phyloP scores from a whole-genome alignment of 1,140 invertebrate species.

The Thaumetopoea pityocampa region DNA sequence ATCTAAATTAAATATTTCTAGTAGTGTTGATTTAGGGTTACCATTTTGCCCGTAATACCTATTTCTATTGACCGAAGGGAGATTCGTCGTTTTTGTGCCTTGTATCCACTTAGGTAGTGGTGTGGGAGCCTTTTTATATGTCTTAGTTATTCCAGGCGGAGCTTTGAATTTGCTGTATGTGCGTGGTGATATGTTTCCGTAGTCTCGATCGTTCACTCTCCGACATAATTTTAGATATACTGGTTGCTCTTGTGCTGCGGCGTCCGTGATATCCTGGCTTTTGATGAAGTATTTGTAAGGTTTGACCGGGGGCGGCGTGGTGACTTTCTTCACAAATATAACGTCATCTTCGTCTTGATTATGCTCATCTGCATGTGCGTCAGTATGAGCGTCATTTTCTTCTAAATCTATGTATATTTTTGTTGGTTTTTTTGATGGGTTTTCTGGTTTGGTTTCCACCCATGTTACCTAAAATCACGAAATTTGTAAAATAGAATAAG shows the following conservation, averaged over 20 bases:
- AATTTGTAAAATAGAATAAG: constrained; percentile 3
- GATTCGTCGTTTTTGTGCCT: constrained; percentile 29
- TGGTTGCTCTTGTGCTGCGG: constrained; percentile 16
- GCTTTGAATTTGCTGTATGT: constrained; percentile 49
- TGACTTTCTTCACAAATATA: constrained; percentile 53
- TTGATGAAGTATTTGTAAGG: constrained; percentile 46
- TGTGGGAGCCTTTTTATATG: constrained; percentile 43
- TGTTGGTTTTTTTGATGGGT: constrained; percentile 29
- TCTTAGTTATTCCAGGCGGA: constrained; percentile 50
- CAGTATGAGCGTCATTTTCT: constrained; percentile 45
- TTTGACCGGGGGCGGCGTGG: constrained; percentile 31
- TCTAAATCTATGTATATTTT: constrained; percentile 54
- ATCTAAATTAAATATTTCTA: constrained; percentile 69
- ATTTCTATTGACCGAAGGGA: constrained; percentile 31
- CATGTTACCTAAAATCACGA: constrained; percentile 45
- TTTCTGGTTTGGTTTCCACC: constrained; percentile 43
- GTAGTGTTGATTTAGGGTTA: constrained; percentile 46
- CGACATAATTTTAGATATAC: constrained; percentile 40
- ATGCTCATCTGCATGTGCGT: too few relatives aligned
- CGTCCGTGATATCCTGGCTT: constrained; percentile 11
- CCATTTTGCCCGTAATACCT: constrained; percentile 47
- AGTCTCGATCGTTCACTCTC: constrained; percentile 37
- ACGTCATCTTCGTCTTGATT: constrained; percentile 46
- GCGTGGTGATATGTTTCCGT: constrained; percentile 35
- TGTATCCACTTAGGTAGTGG: constrained; percentile 59